These are phyloP conservation scores for Odontomyia ornata DNA, from an alignment of 2,888 invertebrate species.

Conservation along the genomic window DNA sequence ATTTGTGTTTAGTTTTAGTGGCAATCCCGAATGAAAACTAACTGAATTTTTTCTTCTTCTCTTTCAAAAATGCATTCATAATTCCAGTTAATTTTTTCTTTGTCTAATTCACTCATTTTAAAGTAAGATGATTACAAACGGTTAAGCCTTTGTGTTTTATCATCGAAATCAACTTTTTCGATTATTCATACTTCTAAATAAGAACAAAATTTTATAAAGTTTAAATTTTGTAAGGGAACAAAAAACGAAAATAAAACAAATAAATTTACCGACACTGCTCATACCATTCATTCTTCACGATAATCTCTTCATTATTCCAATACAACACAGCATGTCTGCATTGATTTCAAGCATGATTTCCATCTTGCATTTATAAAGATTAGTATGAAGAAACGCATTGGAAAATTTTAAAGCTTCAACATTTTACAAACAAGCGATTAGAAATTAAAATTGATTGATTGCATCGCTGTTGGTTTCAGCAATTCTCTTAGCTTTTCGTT, in stretches of 20 bases:
- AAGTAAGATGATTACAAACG: slow-evolving; percentile 65
- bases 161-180: slow-evolving; percentile 2
- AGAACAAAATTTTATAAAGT: slow-evolving; percentile 10
- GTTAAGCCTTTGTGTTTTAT: slow-evolving; percentile 64
- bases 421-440: slow-evolving; percentile 37
- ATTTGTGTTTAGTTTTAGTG: neutral
- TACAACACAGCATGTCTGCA: slow-evolving; percentile 11
- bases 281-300: slow-evolving; percentile 48
- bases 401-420: slow-evolving; percentile 22
- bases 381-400: slow-evolving; percentile 41
- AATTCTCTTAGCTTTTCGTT: neutral
- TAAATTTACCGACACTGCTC: slow-evolving; percentile 48
- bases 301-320: slow-evolving; percentile 50
- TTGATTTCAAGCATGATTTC: slow-evolving; percentile 19
- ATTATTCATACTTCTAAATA: neutral
- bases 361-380: slow-evolving; percentile 27
- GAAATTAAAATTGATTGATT: slow-evolving; percentile 24
- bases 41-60: slow-evolving; percentile 30
- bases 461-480: slow-evolving; percentile 27
- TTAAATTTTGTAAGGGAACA: slow-evolving; percentile 46
- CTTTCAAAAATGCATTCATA: neutral
- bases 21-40: neutral
- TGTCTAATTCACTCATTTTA: slow-evolving; percentile 38
- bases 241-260: slow-evolving; percentile 51
- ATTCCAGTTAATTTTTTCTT: neutral